phyloP scores from a whole-genome alignment of 2,797 vertebrate genomes.

The Hippoglossus hippoglossus region DNA sequence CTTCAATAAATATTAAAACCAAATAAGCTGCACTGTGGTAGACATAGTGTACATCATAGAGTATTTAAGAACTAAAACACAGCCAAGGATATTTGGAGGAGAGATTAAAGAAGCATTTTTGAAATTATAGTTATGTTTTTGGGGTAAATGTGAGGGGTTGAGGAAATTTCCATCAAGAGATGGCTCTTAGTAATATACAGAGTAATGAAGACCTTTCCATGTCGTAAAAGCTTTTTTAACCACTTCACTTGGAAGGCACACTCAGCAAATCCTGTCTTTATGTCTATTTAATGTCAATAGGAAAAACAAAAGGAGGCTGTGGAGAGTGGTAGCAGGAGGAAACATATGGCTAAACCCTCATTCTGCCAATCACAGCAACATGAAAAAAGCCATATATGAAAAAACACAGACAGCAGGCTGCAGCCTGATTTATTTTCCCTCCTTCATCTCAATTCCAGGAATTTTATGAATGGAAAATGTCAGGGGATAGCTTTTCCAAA shows the following conservation, averaged over 20 bases:
- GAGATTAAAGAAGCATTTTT: slow-evolving; percentile 59
- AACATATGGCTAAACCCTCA: slow-evolving; percentile 66
- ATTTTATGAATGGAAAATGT: slow-evolving; percentile 85
- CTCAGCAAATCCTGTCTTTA: slow-evolving; percentile 64
- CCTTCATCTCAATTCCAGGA: slow-evolving; percentile 74
- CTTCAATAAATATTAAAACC: slow-evolving; percentile 45
- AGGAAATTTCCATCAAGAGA: slow-evolving; percentile 69
- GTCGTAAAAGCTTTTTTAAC: slow-evolving; percentile 69
- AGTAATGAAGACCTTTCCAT: slow-evolving; percentile 73
- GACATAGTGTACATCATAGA: slow-evolving; percentile 33
- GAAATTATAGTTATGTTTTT: slow-evolving; percentile 52
- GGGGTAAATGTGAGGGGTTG: slow-evolving; percentile 10
- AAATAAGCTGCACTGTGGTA: slow-evolving; percentile 33
- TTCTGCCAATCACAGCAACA: slow-evolving; percentile 71
- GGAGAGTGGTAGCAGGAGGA: slow-evolving; percentile 62
- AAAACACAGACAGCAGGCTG: slow-evolving; percentile 70
- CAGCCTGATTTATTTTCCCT: slow-evolving; percentile 74
- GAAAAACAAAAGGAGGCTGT: slow-evolving; percentile 68
- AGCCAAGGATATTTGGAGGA: slow-evolving; percentile 42
- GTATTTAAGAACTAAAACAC: slow-evolving; percentile 48
- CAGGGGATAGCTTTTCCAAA: slow-evolving; percentile 77
- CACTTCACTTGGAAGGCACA: slow-evolving; percentile 61
- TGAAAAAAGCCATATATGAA: slow-evolving; percentile 47
- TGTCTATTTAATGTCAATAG: slow-evolving; percentile 67
- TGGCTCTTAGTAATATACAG: slow-evolving; percentile 53